Conservation (phyloP, 2,888 invertebrate species). For the Rhyacophila evoluta region DNA sequence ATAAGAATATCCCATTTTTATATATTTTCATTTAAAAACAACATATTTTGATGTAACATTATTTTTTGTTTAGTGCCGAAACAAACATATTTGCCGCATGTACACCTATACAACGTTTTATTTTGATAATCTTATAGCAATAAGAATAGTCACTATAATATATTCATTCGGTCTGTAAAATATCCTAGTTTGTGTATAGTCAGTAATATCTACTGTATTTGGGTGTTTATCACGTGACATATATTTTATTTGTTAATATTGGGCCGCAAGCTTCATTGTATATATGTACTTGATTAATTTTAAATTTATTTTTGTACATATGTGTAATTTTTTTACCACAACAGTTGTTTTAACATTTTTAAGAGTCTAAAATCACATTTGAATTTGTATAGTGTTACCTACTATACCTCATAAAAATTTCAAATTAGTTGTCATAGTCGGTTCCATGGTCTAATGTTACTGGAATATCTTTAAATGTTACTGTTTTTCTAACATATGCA, state of each 20-base stretch:
- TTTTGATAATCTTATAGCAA: slow-evolving; percentile 18
- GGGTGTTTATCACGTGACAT: background rate
- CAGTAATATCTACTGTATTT: background rate
- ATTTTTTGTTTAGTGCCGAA: too few species aligned
- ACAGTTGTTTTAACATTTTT: background rate
- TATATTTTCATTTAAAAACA: too few species aligned
- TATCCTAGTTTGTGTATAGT: slow-evolving; percentile 17
- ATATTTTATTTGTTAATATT: slow-evolving; percentile 24
- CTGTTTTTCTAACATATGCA: too few species aligned
- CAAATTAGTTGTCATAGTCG: too few species aligned
- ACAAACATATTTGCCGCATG: too few species aligned
- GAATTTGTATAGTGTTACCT: too few species aligned
- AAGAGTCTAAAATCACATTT: too few species aligned
- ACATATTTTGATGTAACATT: too few species aligned
- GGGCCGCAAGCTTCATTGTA: background rate
- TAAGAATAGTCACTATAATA: slow-evolving; percentile 22
- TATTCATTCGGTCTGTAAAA: background rate
- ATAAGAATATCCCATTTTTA: too few species aligned
- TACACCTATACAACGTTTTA: background rate
- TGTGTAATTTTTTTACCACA: background rate
- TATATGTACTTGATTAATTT: slow-evolving; percentile 8
- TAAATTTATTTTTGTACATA: slow-evolving; percentile 2
- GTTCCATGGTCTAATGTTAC: too few species aligned
- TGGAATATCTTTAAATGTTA: too few species aligned
- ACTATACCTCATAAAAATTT: too few species aligned